phyloP scores from a whole-genome alignment of 2,113 vertebrate species.

The Apeltes quadracus region DNA sequence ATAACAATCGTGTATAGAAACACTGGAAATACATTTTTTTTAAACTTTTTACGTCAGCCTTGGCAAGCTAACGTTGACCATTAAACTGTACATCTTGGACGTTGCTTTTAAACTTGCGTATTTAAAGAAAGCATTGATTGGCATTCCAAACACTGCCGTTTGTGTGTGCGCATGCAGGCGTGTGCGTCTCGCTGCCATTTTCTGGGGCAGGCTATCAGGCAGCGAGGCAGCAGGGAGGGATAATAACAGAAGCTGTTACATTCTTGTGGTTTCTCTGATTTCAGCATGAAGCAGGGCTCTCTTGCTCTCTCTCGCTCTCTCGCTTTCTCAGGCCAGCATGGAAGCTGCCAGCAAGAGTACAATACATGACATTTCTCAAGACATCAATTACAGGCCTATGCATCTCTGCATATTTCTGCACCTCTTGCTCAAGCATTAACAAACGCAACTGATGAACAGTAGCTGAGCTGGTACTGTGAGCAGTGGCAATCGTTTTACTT shows the following conservation, averaged over 20 bases:
- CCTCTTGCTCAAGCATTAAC: slow-evolving; percentile 21
- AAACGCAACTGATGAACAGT: slow-evolving; percentile 40
- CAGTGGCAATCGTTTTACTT: slow-evolving; percentile 9
- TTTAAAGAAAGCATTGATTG: no score
- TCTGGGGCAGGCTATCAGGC: slow-evolving; percentile 69
- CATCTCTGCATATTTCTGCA: slow-evolving; percentile 29
- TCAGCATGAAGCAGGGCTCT: slow-evolving; percentile 69
- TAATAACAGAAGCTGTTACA: slow-evolving; percentile 79
- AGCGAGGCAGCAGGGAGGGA: slow-evolving; percentile 68
- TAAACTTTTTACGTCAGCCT: no score
- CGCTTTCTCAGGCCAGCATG: slow-evolving; percentile 28
- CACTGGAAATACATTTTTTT: not conserved
- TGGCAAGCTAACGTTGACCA: not conserved
- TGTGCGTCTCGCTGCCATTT: slow-evolving; percentile 52
- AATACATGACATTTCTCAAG: slow-evolving; percentile 54
- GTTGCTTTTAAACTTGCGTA: no score
- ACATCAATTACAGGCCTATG: slow-evolving; percentile 27
- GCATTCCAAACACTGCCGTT: no score
- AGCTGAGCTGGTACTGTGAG: slow-evolving; percentile 19
- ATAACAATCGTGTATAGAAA: not conserved
- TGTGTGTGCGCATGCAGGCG: no score
- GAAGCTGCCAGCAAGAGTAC: slow-evolving; percentile 46
- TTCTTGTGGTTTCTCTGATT: slow-evolving; percentile 81
- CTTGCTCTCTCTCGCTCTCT: not conserved
- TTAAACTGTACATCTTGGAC: not conserved